Evolutionary conservation across 2,888 invertebrate genomes (phyloP), one percentile per base, ranked within the genome.

Genomic region (Phragmatobia fuliginosa): DNA sequence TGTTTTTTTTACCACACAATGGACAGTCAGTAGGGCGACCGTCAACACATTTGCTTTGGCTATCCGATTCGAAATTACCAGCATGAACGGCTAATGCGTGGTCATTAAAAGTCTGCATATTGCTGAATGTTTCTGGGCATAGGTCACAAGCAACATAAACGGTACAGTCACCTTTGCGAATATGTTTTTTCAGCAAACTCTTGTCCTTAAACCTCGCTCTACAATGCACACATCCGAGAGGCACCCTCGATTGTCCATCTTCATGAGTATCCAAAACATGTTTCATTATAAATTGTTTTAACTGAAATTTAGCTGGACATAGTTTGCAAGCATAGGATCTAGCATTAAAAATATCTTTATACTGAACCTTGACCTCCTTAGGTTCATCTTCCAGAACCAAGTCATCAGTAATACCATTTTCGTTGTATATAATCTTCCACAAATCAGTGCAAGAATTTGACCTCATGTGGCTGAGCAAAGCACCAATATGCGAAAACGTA

Each of bases 141-240:
- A 94, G 82, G 72, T 94, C 95, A 76, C 96, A 96, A 32, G 92
- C 87, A 61, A 96, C 96, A 75, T 96, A 95, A 81, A 96, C 96
- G 0, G 96, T 96, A 75, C 96, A 96, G 71, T 96, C 96, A 14
- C 95, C 95, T 75, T 93, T 94, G 62, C 95, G 93, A 69, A 95
- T 91, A 75, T 95, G 95, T 85, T 92, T 95, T 77, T 95, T 95
- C 72, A 94, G 92, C 71, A 94, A 75, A 68, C 87, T 85, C 75
- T 89, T 94, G 28, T 95, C 95, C 82, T 95, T 95, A 78, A 94
- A 95, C 67, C 93, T 85, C 11, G 90, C 83, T 8, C 94, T 88
- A 77, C 95, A 95, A 74, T 95, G 95, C 0, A 95, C 94, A 76
- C 95, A 95, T 18, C 85, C 85, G 28, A 94, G 87, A 0, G 92